Evolutionary conservation across 30 jellyfish, hydroid and myxozoan genomes (phyloP).

Genomic region (Pelagia noctiluca): DNA sequence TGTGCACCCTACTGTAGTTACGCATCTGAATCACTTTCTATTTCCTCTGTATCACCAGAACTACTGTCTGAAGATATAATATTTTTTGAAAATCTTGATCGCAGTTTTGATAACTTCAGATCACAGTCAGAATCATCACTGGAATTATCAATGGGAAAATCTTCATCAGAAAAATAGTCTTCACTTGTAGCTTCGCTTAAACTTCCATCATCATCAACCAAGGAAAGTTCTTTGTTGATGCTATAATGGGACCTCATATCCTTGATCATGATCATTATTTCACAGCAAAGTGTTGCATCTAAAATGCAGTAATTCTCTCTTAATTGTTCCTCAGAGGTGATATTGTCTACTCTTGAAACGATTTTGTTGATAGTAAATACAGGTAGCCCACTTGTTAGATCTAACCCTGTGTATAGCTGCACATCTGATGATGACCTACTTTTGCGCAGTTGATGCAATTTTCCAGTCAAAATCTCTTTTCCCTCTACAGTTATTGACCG

Average conservation of each 20-base stretch:
- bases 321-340: neutral
- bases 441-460: conserved; percentile 5
- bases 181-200: conserved; percentile 14
- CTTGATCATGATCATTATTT: neutral
- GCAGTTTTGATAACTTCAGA: conserved; percentile 38
- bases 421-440: neutral
- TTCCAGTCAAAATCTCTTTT: neutral
- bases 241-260: neutral
- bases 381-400: neutral
- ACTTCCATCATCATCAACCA: neutral
- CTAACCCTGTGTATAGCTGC: neutral
- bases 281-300: conserved; percentile 1
- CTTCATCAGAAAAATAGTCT: conserved; percentile 33
- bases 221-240: neutral
- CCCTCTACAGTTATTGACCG: conserved; percentile 13
- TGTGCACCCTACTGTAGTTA: too few relatives aligned
- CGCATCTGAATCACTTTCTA: conserved; percentile 27
- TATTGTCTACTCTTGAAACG: neutral
- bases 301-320: neutral
- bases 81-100: conserved; percentile 11
- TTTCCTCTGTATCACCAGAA: conserved; percentile 42
- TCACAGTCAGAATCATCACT: conserved; percentile 29
- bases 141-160: conserved; percentile 31
- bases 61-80: conserved; percentile 40
- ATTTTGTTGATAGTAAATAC: neutral